Evolutionary conservation across 2,888 invertebrate species (phyloP).

Genomic region (Saturnia japonica): DNA sequence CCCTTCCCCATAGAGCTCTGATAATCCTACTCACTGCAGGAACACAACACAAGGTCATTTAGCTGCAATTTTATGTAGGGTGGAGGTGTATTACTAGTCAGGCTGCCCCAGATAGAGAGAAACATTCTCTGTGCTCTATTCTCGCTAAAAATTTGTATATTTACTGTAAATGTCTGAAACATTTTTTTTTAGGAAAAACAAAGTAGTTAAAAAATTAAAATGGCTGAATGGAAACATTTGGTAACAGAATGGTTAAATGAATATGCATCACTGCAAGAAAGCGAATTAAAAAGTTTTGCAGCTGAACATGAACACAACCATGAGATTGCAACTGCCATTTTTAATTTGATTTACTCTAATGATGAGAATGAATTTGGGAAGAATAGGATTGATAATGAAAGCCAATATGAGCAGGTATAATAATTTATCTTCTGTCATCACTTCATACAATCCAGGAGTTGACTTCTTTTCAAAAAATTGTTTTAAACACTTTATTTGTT

Average conservation of each 20-base stretch:
- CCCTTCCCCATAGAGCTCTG: no score
- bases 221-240: constrained; percentile 81
- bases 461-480: no score
- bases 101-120: no score
- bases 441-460: no score
- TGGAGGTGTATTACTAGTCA: no score
- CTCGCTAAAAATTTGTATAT: neutral
- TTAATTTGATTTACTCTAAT: constrained; percentile 89
- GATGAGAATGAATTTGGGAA: constrained; percentile 79
- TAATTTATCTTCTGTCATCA: neutral
- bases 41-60: no score
- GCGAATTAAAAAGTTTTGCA: constrained; percentile 90
- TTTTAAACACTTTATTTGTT: no score
- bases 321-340: constrained; percentile 91
- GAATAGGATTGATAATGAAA: constrained; percentile 41
- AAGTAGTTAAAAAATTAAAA: constrained; percentile 31
- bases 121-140: no score
- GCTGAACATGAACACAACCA: constrained; percentile 90
- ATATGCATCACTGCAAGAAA: constrained; percentile 87
- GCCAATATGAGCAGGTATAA: constrained; percentile 57
- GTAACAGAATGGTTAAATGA: constrained; percentile 92
- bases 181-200: constrained; percentile 11
- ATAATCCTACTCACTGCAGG: no score
- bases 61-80: no score
- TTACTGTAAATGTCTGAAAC: neutral